Evolutionary conservation across 2,888 invertebrate genomes (phyloP), one percentile per base, ranked within the genome.

Genomic region (Hydrotaea cyrtoneurina): DNA sequence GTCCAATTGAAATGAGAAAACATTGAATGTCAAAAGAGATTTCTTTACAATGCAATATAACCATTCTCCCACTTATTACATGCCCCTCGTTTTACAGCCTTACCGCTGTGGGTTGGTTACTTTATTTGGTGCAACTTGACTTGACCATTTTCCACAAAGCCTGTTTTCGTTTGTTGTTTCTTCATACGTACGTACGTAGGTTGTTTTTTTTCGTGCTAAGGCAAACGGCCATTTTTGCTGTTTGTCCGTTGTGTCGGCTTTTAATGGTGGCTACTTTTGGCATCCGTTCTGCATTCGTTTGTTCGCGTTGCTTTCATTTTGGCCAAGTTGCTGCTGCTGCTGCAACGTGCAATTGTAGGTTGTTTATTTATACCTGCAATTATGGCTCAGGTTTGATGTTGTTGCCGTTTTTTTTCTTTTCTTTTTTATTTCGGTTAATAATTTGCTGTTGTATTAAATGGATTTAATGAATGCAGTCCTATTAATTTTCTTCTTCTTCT

Each of bases 381-480:
- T 90, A 90, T 88, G 88, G 88, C 86, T n/a, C 46, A 13, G 69
- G 15, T 39, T 19, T 21, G 13, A 46, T 85, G 87, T 86, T 88
- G 69, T 43, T 43, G 39, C 39, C 31, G 66, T 13, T 66, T 1
- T 21, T 64, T 31, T 85, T 85, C 87, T 88, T 88, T 85, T 89
- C 13, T 31, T 4, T 53, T 59, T 78, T 86, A 88, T 87, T 88
- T 88, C 87, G 89, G 88, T 83, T 82, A 90, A 90, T 90, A 90
- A 91, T 91, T 91, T 88, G 88, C 88, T 87, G 89, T 89, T 89
- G 88, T 89, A 90, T 89, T 89, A 90, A 91, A 90, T 90, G 90
- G 88, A 90, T 90, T 90, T 90, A 91, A 91, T 90, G 91, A 90
- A 89, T 90, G 90, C 90, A 87, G 89, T 89, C 88, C 89, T 88